phyloP scores from a whole-genome alignment of 2,888 invertebrate species.

The Zonitis immaculata region DNA sequence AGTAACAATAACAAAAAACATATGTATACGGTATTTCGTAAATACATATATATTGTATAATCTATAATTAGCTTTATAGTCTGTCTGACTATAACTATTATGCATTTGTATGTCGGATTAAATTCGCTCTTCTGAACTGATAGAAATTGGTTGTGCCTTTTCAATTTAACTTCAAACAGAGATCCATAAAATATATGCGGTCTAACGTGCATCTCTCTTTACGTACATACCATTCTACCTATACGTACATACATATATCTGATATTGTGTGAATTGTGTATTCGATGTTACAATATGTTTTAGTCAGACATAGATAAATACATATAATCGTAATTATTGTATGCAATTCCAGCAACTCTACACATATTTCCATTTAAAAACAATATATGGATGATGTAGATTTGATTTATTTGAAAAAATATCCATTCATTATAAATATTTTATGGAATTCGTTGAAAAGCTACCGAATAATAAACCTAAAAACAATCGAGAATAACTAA shows the following conservation, averaged over 20 bases:
- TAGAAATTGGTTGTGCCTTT: slow-evolving; percentile 14
- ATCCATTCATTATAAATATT: too few relatives aligned
- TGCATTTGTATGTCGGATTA: background rate
- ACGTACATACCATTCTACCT: background rate
- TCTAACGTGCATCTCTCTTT: background rate
- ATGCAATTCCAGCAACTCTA: slow-evolving; percentile 1
- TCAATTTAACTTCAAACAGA: slow-evolving; percentile 19
- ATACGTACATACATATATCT: background rate
- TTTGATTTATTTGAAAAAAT: too few relatives aligned
- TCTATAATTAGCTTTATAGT: background rate
- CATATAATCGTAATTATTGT: slow-evolving; percentile 11
- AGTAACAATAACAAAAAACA: background rate
- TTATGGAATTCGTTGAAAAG: too few relatives aligned
- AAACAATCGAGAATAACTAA: too few relatives aligned
- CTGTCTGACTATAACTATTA: background rate
- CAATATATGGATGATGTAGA: too few relatives aligned
- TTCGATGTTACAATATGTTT: slow-evolving; percentile 14
- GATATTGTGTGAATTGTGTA: background rate
- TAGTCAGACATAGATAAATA: slow-evolving; percentile 14
- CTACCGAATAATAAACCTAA: too few relatives aligned
- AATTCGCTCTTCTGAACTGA: slow-evolving; percentile 9
- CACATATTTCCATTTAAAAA: background rate
- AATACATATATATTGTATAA: background rate
- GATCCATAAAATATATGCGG: background rate
- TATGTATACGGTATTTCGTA: background rate